Conservation (phyloP, 2,797 vertebrate species). For the Xiphophorus birchmanni region DNA sequence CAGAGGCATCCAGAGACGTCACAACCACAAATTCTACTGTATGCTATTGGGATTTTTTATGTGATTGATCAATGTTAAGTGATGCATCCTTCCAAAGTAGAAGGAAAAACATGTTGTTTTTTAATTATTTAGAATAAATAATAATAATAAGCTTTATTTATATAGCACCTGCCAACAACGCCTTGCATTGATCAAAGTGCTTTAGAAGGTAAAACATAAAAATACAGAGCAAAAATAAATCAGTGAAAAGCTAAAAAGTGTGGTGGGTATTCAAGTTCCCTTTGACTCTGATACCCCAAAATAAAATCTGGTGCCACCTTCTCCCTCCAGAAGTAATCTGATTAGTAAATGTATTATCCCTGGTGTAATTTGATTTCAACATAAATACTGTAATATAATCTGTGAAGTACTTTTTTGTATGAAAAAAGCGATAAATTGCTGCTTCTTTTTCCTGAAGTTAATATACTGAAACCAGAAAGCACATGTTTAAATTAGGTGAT, state of each 20-base stretch:
- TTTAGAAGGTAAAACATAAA: too few relatives aligned
- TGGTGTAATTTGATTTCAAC: neutral
- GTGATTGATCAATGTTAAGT: neutral
- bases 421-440: neutral
- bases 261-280: neutral
- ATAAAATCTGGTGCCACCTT: neutral
- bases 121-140: neutral
- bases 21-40: neutral
- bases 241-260: neutral
- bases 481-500: neutral
- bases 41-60: neutral
- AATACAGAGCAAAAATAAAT: neutral
- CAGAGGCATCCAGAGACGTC: neutral
- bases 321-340: neutral
- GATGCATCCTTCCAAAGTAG: neutral
- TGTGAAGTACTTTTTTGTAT: neutral
- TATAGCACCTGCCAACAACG: too few relatives aligned
- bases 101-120: neutral
- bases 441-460: neutral
- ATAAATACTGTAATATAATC: neutral
- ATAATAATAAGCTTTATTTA: too few relatives aligned
- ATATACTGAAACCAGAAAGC: neutral
- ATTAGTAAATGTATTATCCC: neutral
- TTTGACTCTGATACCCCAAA: neutral
- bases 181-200: too few relatives aligned